These are phyloP conservation scores for Dryas iulia DNA, from an alignment of 1,140 invertebrate genomes.

Conservation along the genomic window DNA sequence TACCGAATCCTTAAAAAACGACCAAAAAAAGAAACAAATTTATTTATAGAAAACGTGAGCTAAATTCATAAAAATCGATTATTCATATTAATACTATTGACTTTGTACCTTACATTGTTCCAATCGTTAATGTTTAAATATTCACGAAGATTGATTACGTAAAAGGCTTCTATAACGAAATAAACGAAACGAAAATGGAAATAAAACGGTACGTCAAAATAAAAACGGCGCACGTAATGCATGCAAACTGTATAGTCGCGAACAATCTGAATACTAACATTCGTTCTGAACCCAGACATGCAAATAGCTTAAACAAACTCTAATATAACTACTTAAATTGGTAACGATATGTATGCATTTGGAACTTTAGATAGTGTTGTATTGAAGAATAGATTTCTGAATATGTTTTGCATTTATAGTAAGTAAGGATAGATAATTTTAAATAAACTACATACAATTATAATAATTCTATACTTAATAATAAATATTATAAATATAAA, in stretches of 20 bases:
- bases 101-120: not conserved
- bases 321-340: conserved; percentile 1
- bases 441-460: not conserved
- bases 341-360: too few species aligned
- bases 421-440: not conserved
- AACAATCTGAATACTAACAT: conserved; percentile 50
- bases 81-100: not conserved
- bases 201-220: conserved; percentile 3
- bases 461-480: not conserved
- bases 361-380: too few species aligned
- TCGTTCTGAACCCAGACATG: conserved; percentile 45
- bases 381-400: too few species aligned
- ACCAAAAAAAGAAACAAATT: not conserved
- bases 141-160: not conserved
- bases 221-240: conserved; percentile 36
- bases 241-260: conserved; percentile 47
- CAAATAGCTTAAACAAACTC: conserved; percentile 25
- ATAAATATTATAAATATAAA: conserved; percentile 37
- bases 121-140: not conserved
- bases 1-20: not conserved
- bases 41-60: not conserved
- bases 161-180: not conserved
- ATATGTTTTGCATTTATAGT: not conserved
- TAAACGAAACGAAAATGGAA: conserved; percentile 1
- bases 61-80: not conserved